These are phyloP conservation scores for Pyrochroa serraticornis DNA, from an alignment of 2,888 invertebrate species.

Conservation along the genomic window DNA sequence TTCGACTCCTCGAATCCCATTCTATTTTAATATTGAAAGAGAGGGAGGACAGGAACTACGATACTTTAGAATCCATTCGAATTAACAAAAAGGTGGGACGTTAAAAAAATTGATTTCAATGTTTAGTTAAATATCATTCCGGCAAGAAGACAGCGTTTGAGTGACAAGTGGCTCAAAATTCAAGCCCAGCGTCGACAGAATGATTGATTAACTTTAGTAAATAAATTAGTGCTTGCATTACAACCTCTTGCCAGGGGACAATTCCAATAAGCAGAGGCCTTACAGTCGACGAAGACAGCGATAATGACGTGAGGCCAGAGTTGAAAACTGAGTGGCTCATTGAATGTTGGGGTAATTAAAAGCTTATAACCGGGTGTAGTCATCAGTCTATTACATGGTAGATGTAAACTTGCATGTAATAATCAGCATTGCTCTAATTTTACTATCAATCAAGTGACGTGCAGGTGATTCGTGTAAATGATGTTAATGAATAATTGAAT, in stretches of 20 bases:
- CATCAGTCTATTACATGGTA: constrained; percentile 20
- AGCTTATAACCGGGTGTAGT: constrained; percentile 27
- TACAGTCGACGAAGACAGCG: constrained; percentile 18
- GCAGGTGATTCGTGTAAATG: too few relatives aligned
- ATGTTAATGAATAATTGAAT: constrained; percentile 12
- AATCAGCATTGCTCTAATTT: background rate
- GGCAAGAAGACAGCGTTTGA: constrained; percentile 13
- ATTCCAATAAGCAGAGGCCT: constrained; percentile 11
- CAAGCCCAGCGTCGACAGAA: constrained; percentile 40
- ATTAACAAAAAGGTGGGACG: too few relatives aligned
- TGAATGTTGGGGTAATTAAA: constrained; percentile 31
- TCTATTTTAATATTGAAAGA: too few relatives aligned
- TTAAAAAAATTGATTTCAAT: too few relatives aligned
- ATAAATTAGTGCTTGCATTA: constrained; percentile 26
- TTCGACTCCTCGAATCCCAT: too few relatives aligned
- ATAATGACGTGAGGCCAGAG: constrained; percentile 16
- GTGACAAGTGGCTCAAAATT: constrained; percentile 31
- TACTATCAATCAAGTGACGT: too few relatives aligned
- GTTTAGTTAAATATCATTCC: constrained; percentile 1
- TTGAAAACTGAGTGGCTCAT: constrained; percentile 19
- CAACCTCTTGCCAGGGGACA: constrained; percentile 8
- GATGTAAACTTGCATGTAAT: constrained; percentile 21
- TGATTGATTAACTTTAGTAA: constrained; percentile 41
- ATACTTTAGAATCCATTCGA: too few relatives aligned
- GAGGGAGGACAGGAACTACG: too few relatives aligned